These are phyloP conservation scores for Himalopsyche japonica DNA, from an alignment of 2,888 invertebrate species.

Conservation along the genomic window DNA sequence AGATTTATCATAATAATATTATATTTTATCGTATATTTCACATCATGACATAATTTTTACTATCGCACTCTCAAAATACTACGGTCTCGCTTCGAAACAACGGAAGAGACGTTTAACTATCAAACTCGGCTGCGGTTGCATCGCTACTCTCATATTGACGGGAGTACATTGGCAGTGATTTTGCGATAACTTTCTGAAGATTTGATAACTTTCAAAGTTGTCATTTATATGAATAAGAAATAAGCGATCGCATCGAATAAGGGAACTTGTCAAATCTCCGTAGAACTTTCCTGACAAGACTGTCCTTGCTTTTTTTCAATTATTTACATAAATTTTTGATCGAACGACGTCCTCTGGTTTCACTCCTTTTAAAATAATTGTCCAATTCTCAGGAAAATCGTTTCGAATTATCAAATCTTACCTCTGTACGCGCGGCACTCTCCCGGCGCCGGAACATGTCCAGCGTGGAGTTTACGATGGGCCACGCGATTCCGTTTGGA, in stretches of 20 bases:
- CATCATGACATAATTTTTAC: not conserved
- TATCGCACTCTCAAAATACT: not conserved
- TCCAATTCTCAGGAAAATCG: not conserved
- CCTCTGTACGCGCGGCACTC: not conserved
- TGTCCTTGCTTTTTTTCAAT: not conserved
- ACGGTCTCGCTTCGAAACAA: not conserved
- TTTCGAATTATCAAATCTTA: not conserved
- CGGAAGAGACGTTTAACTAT: not conserved
- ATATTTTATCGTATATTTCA: not conserved
- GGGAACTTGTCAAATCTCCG: not conserved
- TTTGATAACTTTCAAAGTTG: not conserved
- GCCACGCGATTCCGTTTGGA: not conserved
- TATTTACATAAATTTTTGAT: not conserved
- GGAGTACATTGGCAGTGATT: not conserved
- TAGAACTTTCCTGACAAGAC: not conserved
- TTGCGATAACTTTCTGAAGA: not conserved
- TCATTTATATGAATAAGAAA: not conserved
- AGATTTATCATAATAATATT: conserved; percentile 1
- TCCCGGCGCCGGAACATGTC: not conserved
- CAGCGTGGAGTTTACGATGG: too few relatives aligned
- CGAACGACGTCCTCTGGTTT: not conserved
- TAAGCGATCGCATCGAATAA: not conserved
- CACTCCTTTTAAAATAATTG: not conserved
- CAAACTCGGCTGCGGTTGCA: not conserved
- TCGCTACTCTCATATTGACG: not conserved